Evolutionary conservation across 2,888 invertebrate species (phyloP).

Genomic region (Agriotes lineatus): DNA sequence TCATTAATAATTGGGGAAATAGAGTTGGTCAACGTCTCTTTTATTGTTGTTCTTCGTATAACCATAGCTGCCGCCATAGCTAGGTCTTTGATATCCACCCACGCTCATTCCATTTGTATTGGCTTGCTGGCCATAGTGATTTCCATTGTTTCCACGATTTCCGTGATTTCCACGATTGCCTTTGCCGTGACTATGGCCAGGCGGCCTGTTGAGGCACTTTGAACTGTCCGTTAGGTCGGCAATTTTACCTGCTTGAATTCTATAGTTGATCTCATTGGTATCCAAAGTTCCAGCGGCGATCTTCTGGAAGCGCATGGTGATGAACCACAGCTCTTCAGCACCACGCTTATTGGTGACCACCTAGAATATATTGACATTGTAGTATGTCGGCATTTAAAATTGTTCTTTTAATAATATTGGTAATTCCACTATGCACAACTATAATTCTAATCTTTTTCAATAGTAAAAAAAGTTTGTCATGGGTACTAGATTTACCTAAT

Average conservation of each 20-base stretch:
- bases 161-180: no score
- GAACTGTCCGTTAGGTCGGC: conserved; percentile 70
- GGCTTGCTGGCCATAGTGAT: no score
- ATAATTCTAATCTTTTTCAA: no score
- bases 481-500: no score
- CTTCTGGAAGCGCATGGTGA: conserved; percentile 79
- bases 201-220: conserved; percentile 63
- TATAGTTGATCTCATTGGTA: conserved; percentile 74
- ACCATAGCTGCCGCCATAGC: conserved; percentile 14
- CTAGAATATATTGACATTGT: conserved; percentile 56
- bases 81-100: neutral
- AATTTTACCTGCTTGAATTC: conserved; percentile 76
- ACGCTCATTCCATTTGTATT: no score
- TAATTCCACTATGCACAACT: no score
- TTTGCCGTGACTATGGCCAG: neutral
- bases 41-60: conserved; percentile 1
- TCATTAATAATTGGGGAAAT: neutral
- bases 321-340: conserved; percentile 75
- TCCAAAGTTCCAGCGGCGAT: conserved; percentile 72
- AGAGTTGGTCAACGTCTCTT: neutral
- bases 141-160: no score
- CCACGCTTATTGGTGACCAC: conserved; percentile 70
- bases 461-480: no score
- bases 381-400: no score
- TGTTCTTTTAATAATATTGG: no score